Base-by-base conservation (phyloP, 1,140 invertebrate genomes). In the Trypoxylus dichotomus region DNA sequence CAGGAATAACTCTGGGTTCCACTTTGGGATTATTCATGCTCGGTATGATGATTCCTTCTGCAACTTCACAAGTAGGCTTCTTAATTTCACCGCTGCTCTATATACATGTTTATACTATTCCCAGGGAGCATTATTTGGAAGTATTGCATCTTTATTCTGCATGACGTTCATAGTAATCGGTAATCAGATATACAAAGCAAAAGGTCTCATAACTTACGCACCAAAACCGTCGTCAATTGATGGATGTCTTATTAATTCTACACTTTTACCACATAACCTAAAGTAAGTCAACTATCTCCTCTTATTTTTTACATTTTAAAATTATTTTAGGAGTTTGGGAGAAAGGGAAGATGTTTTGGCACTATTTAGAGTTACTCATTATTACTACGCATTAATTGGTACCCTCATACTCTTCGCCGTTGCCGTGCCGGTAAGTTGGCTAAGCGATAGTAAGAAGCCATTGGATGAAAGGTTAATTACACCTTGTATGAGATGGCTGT, bases 1-100 rank as follows among this genome's bases (percentile, higher is more conserved):
- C 95, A 82, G 95, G 95, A 0, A 92, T 96, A 79, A 92, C 95
- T 0, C 93, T 94, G 1, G 95, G 95, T n/a, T 93, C 95, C 0
- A 89, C 94, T 0, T 84, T 96, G 1, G 95, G 94, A 2, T 85
- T 96, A 5, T 97, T 96, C 83, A 92, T 92, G 1, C 84, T 96
- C 29, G 95, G 95, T 72, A 95, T 96, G 90, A 94, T 95, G 81
- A 91, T 95, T 74, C 94, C 95, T 1, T 93, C 90, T 87, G 93
- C 93, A 1, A 96, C 95, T 85, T 42, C 77, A 0, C 75, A 68
- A 29, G 77, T 78, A 74, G 58, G n/a, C 54, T 2, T 3, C 7
- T n/a, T n/a, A 41, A 41, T 19, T 1, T 0, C 15, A n/a, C 27
- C 13, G 3, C 19, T 29, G n/a, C 8, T 3, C 3, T 3, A 5